These are phyloP conservation scores for Macrophya alboannulata DNA, from an alignment of 2,888 invertebrate species.

Conservation along the genomic window DNA sequence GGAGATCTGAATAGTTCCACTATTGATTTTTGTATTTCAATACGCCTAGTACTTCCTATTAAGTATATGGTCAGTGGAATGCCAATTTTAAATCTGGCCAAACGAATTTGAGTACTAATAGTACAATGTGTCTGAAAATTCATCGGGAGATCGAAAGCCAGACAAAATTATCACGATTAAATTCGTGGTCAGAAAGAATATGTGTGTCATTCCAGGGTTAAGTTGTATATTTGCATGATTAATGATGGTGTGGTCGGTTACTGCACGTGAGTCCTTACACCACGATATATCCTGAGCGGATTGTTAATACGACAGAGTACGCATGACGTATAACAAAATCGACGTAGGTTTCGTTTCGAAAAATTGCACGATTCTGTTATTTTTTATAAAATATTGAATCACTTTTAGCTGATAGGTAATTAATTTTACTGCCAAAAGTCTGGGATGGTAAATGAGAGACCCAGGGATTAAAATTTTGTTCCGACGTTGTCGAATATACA, in stretches of 20 bases:
- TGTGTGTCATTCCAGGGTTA: too few relatives aligned
- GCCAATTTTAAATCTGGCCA: background rate
- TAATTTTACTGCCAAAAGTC: too few relatives aligned
- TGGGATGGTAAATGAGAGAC: too few relatives aligned
- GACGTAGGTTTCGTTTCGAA: background rate
- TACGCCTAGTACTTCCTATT: background rate
- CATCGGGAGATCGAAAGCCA: background rate
- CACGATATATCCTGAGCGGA: too few relatives aligned
- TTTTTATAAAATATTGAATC: background rate
- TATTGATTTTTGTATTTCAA: background rate
- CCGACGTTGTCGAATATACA: background rate
- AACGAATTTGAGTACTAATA: background rate
- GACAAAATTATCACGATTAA: background rate
- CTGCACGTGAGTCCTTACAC: too few relatives aligned
- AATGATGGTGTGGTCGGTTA: too few relatives aligned
- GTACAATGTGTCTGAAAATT: background rate
- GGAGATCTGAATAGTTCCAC: background rate
- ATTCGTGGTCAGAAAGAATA: too few relatives aligned
- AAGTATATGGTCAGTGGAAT: background rate
- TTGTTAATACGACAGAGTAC: too few relatives aligned
- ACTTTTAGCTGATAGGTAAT: background rate
- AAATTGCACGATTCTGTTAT: too few relatives aligned
- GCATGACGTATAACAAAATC: background rate
- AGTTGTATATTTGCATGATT: too few relatives aligned
- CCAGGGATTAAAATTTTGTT: background rate